Evolutionary conservation across 2,888 invertebrate species (phyloP), one percentile per base, ranked within the genome.

Genomic region (Amaurobius ferox): DNA sequence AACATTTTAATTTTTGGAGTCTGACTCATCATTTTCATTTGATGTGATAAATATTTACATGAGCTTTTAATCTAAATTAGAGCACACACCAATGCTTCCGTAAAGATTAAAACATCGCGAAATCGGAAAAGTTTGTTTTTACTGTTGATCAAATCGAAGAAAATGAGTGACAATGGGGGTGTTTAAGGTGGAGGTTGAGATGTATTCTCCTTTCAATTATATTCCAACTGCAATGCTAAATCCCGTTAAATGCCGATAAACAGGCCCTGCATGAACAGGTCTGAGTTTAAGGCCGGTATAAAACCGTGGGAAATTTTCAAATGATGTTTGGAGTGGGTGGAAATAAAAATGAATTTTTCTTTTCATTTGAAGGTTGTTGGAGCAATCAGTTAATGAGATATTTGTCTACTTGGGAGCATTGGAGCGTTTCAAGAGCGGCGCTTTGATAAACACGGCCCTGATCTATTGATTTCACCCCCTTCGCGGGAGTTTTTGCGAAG

Each of bases 371-470:
- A 44, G 64, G 62, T 71, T 79, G 62, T 26, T 67, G 73, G 55
- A 67, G 72, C 78, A 72, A 85, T 85, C 83, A 78, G 61, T 85
- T 78, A 85, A 85, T 78, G 77, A 72, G 83, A 77, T 85, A 83
- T 83, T 81, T 81, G 68, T 74, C 81, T 70, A 74, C 68, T 83
- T 72, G 71, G 77, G 83, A 66, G 83, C 74, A 76, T 28, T 64
- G 71, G 70, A 71, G 76, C 70, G 62, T 39, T 30, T 32, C 19
- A 35, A 48, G 48, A 68, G 48, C 68, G 61, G 76, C 64, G 76
- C 81, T 83, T 76, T 76, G 81, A 83, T 83, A 83, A 83, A 83
- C 74, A 81, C 39, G 30, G 66, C 73, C 55, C 74, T 70, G 81
- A 83, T 83, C 81, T 76, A 83, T 83, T 76, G 81, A 83, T 83